phyloP scores from a whole-genome alignment of 2,113 vertebrate species.

The Megaceryle maxima region DNA sequence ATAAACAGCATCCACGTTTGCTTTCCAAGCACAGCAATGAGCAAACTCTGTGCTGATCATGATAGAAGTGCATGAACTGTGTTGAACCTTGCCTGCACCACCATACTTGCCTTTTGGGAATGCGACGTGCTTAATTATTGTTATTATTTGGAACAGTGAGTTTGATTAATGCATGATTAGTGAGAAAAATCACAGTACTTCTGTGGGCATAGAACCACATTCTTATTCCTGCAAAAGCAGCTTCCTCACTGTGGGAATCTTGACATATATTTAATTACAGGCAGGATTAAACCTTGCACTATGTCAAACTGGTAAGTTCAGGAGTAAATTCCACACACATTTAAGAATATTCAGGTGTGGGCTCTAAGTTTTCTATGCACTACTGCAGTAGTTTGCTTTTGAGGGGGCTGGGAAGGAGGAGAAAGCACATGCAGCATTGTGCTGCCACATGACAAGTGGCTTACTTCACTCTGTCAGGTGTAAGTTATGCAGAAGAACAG shows the following conservation, averaged over 20 bases:
- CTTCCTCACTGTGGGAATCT: background rate
- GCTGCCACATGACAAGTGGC: background rate
- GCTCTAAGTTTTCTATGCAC: background rate
- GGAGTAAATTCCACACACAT: background rate
- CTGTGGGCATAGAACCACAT: background rate
- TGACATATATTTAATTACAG: background rate
- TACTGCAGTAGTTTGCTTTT: background rate
- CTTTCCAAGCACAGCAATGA: background rate
- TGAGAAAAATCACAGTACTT: background rate
- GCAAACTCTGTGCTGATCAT: background rate
- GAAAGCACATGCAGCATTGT: background rate
- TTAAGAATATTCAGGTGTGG: background rate
- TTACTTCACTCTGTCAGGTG: background rate
- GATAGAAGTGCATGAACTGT: background rate
- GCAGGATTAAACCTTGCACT: background rate
- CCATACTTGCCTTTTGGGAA: background rate
- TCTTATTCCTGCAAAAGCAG: background rate
- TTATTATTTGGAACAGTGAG: background rate
- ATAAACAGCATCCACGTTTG: background rate
- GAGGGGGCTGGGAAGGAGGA: background rate
- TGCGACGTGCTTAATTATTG: background rate
- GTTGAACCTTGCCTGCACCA: background rate
- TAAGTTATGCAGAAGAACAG: background rate
- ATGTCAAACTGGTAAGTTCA: background rate
- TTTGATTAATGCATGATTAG: background rate